Percentiles rank a stretch among this genome's conserved stretches.
These are phyloP conservation scores for Ooceraea biroi DNA, from an alignment of 1,140 invertebrate species.

Conservation along the genomic window DNA sequence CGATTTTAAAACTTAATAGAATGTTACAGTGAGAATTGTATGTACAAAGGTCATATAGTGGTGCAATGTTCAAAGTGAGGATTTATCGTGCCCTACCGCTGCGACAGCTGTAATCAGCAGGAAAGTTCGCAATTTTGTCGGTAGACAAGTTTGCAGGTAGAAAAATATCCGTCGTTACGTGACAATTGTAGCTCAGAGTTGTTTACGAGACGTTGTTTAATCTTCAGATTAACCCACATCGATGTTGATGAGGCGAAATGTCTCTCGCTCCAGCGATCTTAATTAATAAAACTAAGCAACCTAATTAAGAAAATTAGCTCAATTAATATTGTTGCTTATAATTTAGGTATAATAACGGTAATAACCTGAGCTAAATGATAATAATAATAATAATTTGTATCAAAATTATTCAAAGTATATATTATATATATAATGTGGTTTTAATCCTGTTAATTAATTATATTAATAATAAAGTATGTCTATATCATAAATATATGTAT, in stretches of 20 bases:
- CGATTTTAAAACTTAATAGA: background rate
- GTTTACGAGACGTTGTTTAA: slow-evolving; percentile 49
- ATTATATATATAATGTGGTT: background rate
- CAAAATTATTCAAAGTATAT: background rate
- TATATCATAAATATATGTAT: slow-evolving; percentile 20
- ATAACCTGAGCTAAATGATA: background rate
- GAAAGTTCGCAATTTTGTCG: slow-evolving; percentile 32
- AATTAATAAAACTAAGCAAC: too few relatives aligned
- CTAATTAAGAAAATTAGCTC: slow-evolving; percentile 6
- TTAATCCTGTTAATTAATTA: slow-evolving; percentile 2
- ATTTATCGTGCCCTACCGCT: slow-evolving; percentile 12
- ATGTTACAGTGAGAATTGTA: background rate
- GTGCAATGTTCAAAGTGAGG: slow-evolving; percentile 1
- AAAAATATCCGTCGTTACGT: slow-evolving; percentile 38
- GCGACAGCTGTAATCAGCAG: slow-evolving; percentile 27
- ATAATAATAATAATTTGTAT: background rate
- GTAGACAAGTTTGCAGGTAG: slow-evolving; percentile 11
- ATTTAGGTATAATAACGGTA: background rate
- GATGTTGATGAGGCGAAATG: background rate
- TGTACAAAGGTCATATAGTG: slow-evolving; percentile 9
- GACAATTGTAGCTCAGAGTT: slow-evolving; percentile 24
- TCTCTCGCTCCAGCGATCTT: background rate
- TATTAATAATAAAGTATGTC: background rate
- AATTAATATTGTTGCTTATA: slow-evolving; percentile 18
- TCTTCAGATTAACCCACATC: slow-evolving; percentile 26